phyloP scores from a whole-genome alignment of 1,140 invertebrate genomes.

The Stenopsyche tienmushanensis region DNA sequence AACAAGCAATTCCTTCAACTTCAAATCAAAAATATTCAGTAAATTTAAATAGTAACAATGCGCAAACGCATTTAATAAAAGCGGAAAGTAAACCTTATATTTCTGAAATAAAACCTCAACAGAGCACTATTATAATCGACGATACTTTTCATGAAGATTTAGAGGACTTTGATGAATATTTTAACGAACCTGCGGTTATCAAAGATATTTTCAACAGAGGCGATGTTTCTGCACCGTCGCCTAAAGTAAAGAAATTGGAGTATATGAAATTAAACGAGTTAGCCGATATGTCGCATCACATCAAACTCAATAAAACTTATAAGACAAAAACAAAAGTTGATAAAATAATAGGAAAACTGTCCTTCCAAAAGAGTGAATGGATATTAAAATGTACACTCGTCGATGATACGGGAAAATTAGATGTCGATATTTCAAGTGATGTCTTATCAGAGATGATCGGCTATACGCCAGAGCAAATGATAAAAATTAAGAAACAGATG shows the following conservation, averaged over 20 bases:
- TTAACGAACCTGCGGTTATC: no score
- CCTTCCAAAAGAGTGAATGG: slow-evolving; percentile 48
- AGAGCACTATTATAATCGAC: no score
- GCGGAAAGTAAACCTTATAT: no score
- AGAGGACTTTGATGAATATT: no score
- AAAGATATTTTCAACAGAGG: no score
- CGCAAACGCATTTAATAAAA: no score
- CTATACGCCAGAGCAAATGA: slow-evolving; percentile 48
- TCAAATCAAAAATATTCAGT: no score
- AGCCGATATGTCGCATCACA: slow-evolving; percentile 43
- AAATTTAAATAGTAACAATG: no score
- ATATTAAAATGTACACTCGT: slow-evolving; percentile 48
- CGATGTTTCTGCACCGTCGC: no score
- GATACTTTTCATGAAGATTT: background rate
- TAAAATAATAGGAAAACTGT: slow-evolving; percentile 48
- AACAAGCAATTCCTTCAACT: no score
- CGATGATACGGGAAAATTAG: slow-evolving; percentile 48
- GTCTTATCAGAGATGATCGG: slow-evolving; percentile 48
- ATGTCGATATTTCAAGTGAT: slow-evolving; percentile 49
- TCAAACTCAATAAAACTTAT: slow-evolving; percentile 46
- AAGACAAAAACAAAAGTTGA: slow-evolving; percentile 50
- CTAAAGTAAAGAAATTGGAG: slow-evolving; percentile 44
- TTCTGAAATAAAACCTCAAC: no score
- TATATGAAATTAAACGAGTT: slow-evolving; percentile 53
- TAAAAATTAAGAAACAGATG: slow-evolving; percentile 46